These are phyloP conservation scores for Tetragnatha versicolor DNA, from an alignment of 1,140 invertebrate genomes.

Conservation along the genomic window DNA sequence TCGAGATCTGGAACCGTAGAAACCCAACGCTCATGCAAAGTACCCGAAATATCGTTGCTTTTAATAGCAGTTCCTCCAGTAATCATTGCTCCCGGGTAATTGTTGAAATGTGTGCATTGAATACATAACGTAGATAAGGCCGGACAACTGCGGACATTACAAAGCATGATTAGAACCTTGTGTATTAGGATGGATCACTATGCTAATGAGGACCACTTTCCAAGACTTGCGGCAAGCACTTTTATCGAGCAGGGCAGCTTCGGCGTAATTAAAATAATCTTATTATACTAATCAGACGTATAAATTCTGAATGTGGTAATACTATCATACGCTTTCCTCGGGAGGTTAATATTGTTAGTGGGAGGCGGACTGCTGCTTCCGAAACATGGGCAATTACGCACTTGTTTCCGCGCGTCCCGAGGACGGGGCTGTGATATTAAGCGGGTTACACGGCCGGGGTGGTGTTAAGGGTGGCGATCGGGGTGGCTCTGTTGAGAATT, in stretches of 20 bases:
- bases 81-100: slow-evolving; percentile 43
- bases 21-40: slow-evolving; percentile 14
- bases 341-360: slow-evolving; percentile 48
- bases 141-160: slow-evolving; percentile 44
- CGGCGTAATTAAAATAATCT: slow-evolving; percentile 51
- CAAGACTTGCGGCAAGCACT: slow-evolving; percentile 34
- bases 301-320: slow-evolving; percentile 50
- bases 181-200: slow-evolving; percentile 39
- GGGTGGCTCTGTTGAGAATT: too few species aligned
- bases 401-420: slow-evolving; percentile 21
- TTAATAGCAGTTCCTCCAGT: slow-evolving; percentile 43
- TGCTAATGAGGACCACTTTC: slow-evolving; percentile 42
- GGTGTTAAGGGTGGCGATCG: neutral
- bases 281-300: slow-evolving; percentile 53
- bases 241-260: slow-evolving; percentile 48
- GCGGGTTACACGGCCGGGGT: neutral
- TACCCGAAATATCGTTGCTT: slow-evolving; percentile 25
- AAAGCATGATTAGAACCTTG: slow-evolving; percentile 33
- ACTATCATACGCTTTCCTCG: slow-evolving; percentile 30
- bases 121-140: slow-evolving; percentile 48
- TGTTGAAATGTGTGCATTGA: slow-evolving; percentile 48
- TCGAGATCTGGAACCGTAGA: slow-evolving; percentile 23
- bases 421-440: slow-evolving; percentile 12
- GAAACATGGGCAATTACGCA: slow-evolving; percentile 36
- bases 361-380: neutral